A percentile compares a stretch with the other conserved stretches of the same genome.
phyloP scores from a whole-genome alignment of 2,113 vertebrate species.

The Fulica atra region DNA sequence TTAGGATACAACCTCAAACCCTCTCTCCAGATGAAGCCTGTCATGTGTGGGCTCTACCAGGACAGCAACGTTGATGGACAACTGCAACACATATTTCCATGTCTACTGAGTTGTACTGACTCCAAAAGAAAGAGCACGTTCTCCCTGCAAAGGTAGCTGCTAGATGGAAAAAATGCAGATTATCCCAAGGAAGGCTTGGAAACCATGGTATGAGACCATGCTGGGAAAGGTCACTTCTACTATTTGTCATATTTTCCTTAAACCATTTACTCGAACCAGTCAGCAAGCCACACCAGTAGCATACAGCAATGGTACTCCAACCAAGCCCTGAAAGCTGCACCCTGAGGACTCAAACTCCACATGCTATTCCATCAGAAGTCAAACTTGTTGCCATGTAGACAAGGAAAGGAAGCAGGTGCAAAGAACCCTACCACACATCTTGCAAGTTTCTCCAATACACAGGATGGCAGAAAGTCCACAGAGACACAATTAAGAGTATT shows the following conservation, averaged over 20 bases:
- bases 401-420: background rate
- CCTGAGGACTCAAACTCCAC: background rate
- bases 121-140: background rate
- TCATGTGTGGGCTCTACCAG: accelerated
- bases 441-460: background rate
- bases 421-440: background rate
- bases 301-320: background rate
- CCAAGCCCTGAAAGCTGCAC: background rate
- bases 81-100: background rate
- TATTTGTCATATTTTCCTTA: background rate
- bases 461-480: background rate
- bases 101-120: background rate
- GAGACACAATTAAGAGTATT: background rate
- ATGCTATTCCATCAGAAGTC: background rate
- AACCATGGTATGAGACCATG: background rate
- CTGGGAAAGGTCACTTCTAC: background rate
- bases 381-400: background rate
- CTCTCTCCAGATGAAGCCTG: background rate
- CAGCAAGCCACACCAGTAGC: background rate
- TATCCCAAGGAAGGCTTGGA: background rate
- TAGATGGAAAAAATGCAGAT: background rate
- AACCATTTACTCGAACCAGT: background rate
- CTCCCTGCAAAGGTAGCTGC: background rate
- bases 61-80: background rate
- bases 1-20: background rate